Evolutionary conservation across 2,888 invertebrate species (phyloP).

Genomic region (Ctenicera cuprea): DNA sequence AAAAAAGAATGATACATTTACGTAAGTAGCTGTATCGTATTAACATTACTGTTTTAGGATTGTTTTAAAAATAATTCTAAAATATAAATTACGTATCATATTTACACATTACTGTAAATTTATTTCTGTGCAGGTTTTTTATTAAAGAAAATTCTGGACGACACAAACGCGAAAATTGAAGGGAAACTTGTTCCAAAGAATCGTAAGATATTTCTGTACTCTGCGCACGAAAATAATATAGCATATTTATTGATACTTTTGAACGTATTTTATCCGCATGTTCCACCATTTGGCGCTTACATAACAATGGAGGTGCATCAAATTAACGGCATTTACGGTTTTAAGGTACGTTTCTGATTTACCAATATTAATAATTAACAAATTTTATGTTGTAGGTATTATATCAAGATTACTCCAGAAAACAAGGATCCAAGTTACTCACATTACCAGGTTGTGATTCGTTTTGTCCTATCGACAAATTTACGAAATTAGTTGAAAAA

Average conservation of each 20-base stretch:
- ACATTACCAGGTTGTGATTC: slow-evolving; percentile 52
- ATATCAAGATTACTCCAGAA: slow-evolving; percentile 61
- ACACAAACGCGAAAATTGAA: slow-evolving; percentile 73
- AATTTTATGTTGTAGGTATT: slow-evolving; percentile 57
- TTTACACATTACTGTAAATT: neutral
- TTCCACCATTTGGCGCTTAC: slow-evolving; percentile 54
- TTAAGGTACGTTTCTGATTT: slow-evolving; percentile 34
- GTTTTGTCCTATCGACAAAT: slow-evolving; percentile 55
- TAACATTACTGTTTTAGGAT: too few species aligned
- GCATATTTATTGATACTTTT: slow-evolving; percentile 77
- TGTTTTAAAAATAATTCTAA: too few species aligned
- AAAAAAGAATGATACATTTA: too few species aligned
- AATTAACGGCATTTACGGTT: slow-evolving; percentile 66
- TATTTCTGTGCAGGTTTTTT: slow-evolving; percentile 59
- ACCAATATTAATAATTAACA: neutral
- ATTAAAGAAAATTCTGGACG: slow-evolving; percentile 75
- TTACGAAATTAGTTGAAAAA: slow-evolving; percentile 37
- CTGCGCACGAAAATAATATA: slow-evolving; percentile 81
- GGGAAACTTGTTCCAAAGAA: slow-evolving; percentile 68
- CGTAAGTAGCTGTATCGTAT: too few species aligned
- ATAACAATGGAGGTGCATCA: slow-evolving; percentile 51
- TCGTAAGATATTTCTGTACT: slow-evolving; percentile 77
- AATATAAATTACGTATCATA: too few species aligned
- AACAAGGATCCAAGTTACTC: slow-evolving; percentile 51
- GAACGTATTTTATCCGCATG: slow-evolving; percentile 76